Conservation (phyloP, 2,888 invertebrate species). For the Cerceris rybyensis region DNA sequence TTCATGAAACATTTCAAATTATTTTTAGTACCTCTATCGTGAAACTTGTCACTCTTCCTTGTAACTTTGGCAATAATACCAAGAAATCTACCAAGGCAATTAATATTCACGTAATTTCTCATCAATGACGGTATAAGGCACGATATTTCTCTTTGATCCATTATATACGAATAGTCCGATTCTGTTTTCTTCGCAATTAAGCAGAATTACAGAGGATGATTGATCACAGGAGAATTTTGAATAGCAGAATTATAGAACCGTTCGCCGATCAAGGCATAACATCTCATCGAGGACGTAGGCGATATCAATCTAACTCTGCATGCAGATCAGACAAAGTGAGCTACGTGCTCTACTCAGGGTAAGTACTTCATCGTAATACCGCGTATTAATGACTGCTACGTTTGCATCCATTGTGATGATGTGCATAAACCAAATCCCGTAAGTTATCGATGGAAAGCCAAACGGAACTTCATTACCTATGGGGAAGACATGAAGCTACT, state of each 20-base stretch:
- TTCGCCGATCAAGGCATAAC: slow-evolving; percentile 2
- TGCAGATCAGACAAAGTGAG: slow-evolving; percentile 57
- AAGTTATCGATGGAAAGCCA: slow-evolving; percentile 39
- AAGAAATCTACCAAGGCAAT: too few species aligned
- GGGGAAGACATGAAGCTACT: slow-evolving; percentile 26
- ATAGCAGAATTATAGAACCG: slow-evolving; percentile 21
- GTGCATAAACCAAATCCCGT: slow-evolving; percentile 44
- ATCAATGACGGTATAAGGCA: too few species aligned
- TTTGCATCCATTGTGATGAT: slow-evolving; percentile 46
- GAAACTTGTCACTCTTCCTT: too few species aligned
- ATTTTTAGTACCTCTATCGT: too few species aligned
- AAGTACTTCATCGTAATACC: slow-evolving; percentile 62
- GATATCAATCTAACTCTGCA: slow-evolving; percentile 16
- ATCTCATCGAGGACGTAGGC: slow-evolving; percentile 39
- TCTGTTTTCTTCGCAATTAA: too few species aligned
- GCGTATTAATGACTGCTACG: slow-evolving; percentile 58
- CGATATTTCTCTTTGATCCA: too few species aligned
- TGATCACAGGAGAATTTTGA: slow-evolving; percentile 17
- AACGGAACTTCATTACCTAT: slow-evolving; percentile 46
- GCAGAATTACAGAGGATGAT: neutral
- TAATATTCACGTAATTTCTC: too few species aligned
- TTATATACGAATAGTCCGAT: too few species aligned
- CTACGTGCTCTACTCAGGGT: slow-evolving; percentile 49
- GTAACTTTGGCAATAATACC: too few species aligned
- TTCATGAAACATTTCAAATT: too few species aligned